These are phyloP conservation scores for Scomber scombrus DNA, from an alignment of 2,113 vertebrate genomes.

Conservation along the genomic window DNA sequence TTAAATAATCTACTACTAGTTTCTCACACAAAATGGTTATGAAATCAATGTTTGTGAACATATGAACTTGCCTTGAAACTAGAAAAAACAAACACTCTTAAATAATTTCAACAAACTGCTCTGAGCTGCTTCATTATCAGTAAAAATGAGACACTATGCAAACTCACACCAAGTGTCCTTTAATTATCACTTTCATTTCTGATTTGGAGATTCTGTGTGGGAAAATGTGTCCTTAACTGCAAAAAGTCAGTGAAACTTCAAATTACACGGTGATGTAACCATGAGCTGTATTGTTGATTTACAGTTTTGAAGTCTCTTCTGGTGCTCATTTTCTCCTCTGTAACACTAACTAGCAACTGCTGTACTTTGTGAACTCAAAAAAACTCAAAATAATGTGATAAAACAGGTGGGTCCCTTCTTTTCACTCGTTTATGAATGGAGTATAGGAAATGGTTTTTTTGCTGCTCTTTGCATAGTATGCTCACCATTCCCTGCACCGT, in stretches of 20 bases:
- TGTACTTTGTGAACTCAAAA: neutral
- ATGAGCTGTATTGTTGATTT: neutral
- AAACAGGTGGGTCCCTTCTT: neutral
- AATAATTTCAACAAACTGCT: conserved; percentile 17
- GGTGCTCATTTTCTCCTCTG: neutral
- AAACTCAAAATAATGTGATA: neutral
- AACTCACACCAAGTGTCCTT: neutral
- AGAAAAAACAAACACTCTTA: conserved; percentile 26
- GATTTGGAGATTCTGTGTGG: neutral
- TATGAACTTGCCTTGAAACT: neutral
- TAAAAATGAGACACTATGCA: conserved; percentile 1
- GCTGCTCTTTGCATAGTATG: neutral
- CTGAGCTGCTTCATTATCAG: neutral
- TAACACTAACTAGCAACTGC: neutral
- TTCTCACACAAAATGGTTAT: neutral
- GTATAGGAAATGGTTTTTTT: neutral
- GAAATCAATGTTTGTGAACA: conserved; percentile 8
- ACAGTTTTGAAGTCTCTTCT: neutral
- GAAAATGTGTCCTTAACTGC: neutral
- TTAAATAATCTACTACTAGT: neutral
- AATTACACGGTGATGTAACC: neutral
- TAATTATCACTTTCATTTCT: conserved; percentile 29
- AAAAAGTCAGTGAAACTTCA: neutral
- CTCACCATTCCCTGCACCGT: conserved; percentile 20
- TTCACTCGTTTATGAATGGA: neutral